These are phyloP conservation scores for Limnephilus rhombicus DNA, from an alignment of 2,888 invertebrate genomes.

Conservation along the genomic window DNA sequence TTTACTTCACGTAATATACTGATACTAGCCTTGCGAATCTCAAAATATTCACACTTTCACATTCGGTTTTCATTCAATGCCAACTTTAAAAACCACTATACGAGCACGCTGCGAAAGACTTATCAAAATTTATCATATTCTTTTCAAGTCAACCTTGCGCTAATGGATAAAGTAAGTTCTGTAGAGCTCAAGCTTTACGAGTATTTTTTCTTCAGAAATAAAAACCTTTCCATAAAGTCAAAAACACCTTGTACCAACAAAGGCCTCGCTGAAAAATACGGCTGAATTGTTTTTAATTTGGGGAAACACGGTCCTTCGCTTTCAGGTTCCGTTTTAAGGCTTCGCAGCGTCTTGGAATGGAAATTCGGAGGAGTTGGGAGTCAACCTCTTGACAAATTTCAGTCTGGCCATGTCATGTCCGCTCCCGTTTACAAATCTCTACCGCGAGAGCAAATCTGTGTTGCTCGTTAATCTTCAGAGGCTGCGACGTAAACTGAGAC, in stretches of 20 bases:
- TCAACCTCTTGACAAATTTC: conserved; percentile 19
- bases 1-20: too few species aligned
- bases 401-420: conserved; percentile 21
- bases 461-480: conserved; percentile 25
- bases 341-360: not conserved
- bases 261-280: not conserved
- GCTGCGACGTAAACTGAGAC: conserved; percentile 7
- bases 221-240: not conserved
- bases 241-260: not conserved
- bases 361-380: not conserved
- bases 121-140: not conserved
- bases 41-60: not conserved
- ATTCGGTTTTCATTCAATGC: not conserved
- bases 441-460: conserved; percentile 41
- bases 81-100: not conserved
- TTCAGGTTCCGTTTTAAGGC: not conserved
- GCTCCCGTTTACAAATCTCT: conserved; percentile 13
- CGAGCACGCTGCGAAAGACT: not conserved
- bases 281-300: conserved; percentile 11
- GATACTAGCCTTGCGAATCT: too few species aligned
- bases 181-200: not conserved
- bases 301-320: not conserved
- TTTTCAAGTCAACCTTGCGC: not conserved
- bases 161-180: not conserved
- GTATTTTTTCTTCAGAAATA: not conserved